Evolutionary conservation across 2,113 vertebrate species (phyloP).

Genomic region (Chelonoidis abingdonii): DNA sequence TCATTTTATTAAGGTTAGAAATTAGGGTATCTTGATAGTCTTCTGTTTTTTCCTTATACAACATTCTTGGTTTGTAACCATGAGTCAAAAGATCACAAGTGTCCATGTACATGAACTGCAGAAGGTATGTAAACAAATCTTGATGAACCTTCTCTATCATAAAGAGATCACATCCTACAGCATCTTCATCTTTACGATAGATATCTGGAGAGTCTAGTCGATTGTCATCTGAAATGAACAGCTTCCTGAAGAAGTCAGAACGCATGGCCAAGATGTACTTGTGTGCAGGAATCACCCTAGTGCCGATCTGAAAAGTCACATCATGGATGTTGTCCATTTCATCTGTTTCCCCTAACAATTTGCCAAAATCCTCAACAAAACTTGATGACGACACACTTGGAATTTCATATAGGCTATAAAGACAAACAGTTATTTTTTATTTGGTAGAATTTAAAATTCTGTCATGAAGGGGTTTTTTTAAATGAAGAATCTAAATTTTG

Average conservation of each 20-base stretch:
- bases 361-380: constrained; percentile 89
- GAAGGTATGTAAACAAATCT: constrained; percentile 88
- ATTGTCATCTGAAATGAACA: constrained; percentile 78
- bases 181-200: constrained; percentile 88
- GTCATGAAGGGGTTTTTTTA: background rate
- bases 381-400: constrained; percentile 89
- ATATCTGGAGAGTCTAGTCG: constrained; percentile 75
- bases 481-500: background rate
- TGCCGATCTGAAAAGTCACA: constrained; percentile 91
- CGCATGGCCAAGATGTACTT: constrained; percentile 91
- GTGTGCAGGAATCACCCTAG: constrained; percentile 90
- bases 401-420: constrained; percentile 93
- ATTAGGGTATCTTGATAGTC: constrained; percentile 84
- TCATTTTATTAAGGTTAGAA: constrained; percentile 87
- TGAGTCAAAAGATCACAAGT: constrained; percentile 92
- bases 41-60: constrained; percentile 62
- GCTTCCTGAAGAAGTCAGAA: constrained; percentile 91
- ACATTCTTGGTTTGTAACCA: constrained; percentile 83
- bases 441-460: background rate
- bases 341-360: constrained; percentile 87
- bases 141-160: constrained; percentile 90
- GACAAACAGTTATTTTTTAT: constrained; percentile 28
- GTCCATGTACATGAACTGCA: constrained; percentile 95
- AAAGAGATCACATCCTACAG: constrained; percentile 90
- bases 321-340: constrained; percentile 96